phyloP scores from a whole-genome alignment of 2,113 vertebrate genomes.

The Empidonax traillii region DNA sequence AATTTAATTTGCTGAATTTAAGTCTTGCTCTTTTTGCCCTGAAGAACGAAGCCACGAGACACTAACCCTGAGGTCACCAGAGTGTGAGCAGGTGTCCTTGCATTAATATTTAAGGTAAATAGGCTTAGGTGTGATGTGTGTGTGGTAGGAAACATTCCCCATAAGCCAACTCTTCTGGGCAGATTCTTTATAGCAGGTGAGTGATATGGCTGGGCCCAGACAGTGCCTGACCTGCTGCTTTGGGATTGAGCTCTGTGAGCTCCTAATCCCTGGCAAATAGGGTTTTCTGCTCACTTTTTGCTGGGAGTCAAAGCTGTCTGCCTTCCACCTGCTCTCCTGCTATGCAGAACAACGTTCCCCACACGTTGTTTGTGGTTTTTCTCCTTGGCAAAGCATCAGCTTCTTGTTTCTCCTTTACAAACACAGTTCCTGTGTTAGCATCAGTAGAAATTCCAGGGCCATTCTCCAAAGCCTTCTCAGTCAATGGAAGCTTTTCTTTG shows the following conservation, averaged over 20 bases:
- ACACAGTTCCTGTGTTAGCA: background rate
- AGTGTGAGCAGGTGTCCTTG: background rate
- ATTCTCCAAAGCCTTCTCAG: background rate
- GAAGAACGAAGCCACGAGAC: background rate
- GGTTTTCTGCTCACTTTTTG: background rate
- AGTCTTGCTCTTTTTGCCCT: background rate
- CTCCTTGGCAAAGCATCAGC: background rate
- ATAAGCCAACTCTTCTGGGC: background rate
- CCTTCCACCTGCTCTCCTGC: background rate
- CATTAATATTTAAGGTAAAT: background rate
- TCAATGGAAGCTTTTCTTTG: background rate
- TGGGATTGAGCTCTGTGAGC: background rate
- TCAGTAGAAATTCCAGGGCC: background rate
- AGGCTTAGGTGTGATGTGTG: background rate
- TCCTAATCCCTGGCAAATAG: background rate
- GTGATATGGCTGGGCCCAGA: accelerated
- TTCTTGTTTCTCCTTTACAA: background rate
- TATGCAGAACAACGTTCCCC: background rate
- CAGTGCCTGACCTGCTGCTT: background rate
- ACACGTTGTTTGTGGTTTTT: background rate
- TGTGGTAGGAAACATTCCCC: background rate
- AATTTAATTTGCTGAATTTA: background rate
- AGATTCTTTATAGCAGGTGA: background rate
- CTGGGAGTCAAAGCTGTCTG: background rate
- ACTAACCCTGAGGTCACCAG: accelerated